Percentiles rank a stretch among this genome's conserved stretches.
These are phyloP conservation scores for Pammene fasciana DNA, from an alignment of 2,888 invertebrate genomes.

Conservation along the genomic window DNA sequence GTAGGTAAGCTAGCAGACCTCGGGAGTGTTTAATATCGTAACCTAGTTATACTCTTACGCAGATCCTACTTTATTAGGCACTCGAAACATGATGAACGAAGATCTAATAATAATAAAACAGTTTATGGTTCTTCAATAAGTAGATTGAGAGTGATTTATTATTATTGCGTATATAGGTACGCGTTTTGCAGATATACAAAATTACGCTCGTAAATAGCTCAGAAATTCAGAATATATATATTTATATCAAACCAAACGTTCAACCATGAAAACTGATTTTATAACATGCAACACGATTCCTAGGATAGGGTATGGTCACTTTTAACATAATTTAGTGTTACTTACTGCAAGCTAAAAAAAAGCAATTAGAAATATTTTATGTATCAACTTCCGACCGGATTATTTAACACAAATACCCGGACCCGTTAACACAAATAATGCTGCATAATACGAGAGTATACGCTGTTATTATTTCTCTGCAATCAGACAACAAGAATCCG, in stretches of 20 bases:
- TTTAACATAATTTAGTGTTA: too few relatives aligned
- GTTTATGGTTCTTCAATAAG: background rate
- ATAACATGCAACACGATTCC: too few relatives aligned
- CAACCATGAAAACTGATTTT: too few relatives aligned
- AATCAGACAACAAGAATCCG: background rate
- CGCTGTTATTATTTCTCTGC: background rate
- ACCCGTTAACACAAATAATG: background rate
- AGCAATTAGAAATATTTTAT: too few relatives aligned
- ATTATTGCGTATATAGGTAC: background rate
- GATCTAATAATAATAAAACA: constrained; percentile 6
- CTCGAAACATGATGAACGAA: background rate
- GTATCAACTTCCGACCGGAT: too few relatives aligned
- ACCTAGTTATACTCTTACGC: background rate
- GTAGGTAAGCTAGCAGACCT: constrained; percentile 28
- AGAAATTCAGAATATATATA: background rate
- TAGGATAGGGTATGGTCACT: background rate
- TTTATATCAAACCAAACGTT: background rate
- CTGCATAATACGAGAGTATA: background rate
- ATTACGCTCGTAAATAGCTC: background rate
- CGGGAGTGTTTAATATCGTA: constrained; percentile 9
- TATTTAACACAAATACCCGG: too few relatives aligned
- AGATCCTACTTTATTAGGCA: background rate
- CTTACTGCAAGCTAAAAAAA: too few relatives aligned
- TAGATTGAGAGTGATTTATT: background rate
- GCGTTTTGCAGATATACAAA: background rate